These are phyloP conservation scores for Drosophila fungiperda DNA, from an alignment of 2,888 invertebrate species.

Conservation along the genomic window DNA sequence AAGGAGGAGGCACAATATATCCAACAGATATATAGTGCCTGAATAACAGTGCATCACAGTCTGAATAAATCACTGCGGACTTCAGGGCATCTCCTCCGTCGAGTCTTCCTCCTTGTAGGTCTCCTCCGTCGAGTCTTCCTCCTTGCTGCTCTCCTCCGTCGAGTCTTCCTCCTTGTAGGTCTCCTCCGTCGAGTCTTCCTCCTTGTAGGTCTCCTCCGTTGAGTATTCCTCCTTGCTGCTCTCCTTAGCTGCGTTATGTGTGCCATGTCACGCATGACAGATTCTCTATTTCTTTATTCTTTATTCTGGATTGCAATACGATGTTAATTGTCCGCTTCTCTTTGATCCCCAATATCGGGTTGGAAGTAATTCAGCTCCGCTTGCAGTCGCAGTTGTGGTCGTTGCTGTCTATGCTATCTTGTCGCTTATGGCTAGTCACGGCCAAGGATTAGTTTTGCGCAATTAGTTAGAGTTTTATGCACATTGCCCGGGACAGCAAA, in stretches of 20 bases:
- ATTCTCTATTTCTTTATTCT: slow-evolving; percentile 12
- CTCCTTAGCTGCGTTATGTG: slow-evolving; percentile 4
- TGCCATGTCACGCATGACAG: slow-evolving; percentile 30
- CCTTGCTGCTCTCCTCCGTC: not conserved
- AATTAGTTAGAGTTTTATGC: slow-evolving; percentile 75
- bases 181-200: not conserved
- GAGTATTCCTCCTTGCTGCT: not conserved
- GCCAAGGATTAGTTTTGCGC: slow-evolving; percentile 77
- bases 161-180: not conserved
- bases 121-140: not conserved
- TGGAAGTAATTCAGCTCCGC: slow-evolving; percentile 24
- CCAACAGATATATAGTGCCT: not conserved
- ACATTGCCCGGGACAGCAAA: slow-evolving; percentile 39
- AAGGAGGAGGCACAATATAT: not conserved
- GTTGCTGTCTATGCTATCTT: not conserved
- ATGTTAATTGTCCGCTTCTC: slow-evolving; percentile 61
- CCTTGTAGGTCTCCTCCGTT: not conserved
- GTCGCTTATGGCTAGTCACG: slow-evolving; percentile 68
- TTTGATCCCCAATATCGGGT: slow-evolving; percentile 49
- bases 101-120: not conserved
- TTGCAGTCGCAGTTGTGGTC: not conserved
- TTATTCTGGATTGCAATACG: slow-evolving; percentile 2
- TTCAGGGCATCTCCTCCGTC: not conserved
- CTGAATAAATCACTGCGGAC: not conserved
- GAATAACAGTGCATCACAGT: not conserved